Base-by-base conservation (phyloP, 2,888 invertebrate species). In the Aplocera efformata region DNA sequence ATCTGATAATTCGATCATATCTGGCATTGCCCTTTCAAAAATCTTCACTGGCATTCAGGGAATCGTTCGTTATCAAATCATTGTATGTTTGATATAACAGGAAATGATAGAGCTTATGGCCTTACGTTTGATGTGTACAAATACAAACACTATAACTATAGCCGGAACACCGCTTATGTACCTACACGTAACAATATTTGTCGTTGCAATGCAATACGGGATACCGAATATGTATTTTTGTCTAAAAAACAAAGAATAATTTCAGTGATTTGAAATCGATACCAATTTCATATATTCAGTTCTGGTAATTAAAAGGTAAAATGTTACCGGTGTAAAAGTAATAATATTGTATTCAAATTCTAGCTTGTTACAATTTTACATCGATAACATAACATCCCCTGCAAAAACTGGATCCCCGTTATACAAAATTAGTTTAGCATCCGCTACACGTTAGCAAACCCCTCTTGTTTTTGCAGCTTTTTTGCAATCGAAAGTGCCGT, bases 21-120 rank as follows among this genome's bases (percentile, higher is more conserved):
- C 85, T 84, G 83, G 62, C 84, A 79, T 78, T 84, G 83, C 79
- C 83, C 84, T 79, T 72, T 60, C 53, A 48, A 60, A 60, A 56
- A 56, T 60, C 57, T 65, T 64, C 57, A 58, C 48, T 50, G 42
- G 51, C 53, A 53, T 68, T 67, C 62, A 66, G 60, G 65, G 62
- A 57, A 59, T 49, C 63, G 63, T 79, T 81, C n/a, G n/a, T n/a
- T n/a, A n/a, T n/a, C n/a, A n/a, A n/a, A 81, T 83, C 79, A 56
- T 58, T 63, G 55, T 45, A 39, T 32, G 32, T 45, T 42, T 58
- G 45, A 53, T 60, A 60, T 64, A 61, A 67, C 82, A 72, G 81
- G 82, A 83, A 76, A 67, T 71, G 64, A 40, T 39, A 45, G 50
- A 46, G 42, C 48, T 50, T 32, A 39, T 25, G 48, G 35, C 39